Conservation (phyloP, 2,113 vertebrate species). For the Montifringilla adamsi region DNA sequence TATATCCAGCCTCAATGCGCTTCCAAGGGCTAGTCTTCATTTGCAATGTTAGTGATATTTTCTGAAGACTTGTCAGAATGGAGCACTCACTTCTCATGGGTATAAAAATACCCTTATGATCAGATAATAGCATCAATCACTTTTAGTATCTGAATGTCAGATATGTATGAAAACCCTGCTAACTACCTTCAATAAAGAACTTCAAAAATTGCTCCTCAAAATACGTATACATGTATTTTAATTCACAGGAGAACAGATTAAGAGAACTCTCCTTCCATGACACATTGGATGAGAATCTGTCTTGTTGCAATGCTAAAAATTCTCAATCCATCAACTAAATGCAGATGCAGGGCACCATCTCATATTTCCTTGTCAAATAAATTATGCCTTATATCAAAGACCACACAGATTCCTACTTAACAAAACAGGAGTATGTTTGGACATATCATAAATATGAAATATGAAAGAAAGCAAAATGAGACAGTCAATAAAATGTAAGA, state of each 20-base stretch:
- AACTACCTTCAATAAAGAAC: conserved; percentile 36
- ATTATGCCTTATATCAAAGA: conserved; percentile 86
- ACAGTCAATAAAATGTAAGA: conserved; percentile 89
- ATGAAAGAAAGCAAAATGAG: conserved; percentile 89
- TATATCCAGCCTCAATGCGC: conserved; percentile 9
- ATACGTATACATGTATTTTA: conserved; percentile 61
- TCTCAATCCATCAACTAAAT: conserved; percentile 87
- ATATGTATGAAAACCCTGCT: conserved; percentile 28
- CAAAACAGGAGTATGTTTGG: conserved; percentile 83
- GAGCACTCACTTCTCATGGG: conserved; percentile 21
- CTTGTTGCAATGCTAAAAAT: conserved; percentile 76
- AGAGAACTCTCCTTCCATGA: conserved; percentile 56
- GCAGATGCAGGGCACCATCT: conserved; percentile 80
- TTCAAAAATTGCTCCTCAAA: conserved; percentile 44
- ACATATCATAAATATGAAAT: conserved; percentile 90
- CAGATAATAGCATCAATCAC: conserved; percentile 66
- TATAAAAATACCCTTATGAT: conserved; percentile 58
- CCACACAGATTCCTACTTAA: conserved; percentile 85
- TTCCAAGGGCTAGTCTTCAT: conserved; percentile 41
- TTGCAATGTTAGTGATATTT: conserved; percentile 30
- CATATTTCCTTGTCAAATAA: conserved; percentile 89
- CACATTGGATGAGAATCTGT: conserved; percentile 68
- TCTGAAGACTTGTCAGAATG: conserved; percentile 42
- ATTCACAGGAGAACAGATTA: conserved; percentile 74
- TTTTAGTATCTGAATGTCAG: conserved; percentile 64